Base-by-base conservation (phyloP, 2,888 invertebrate genomes). In the Apotomis betuletana region DNA sequence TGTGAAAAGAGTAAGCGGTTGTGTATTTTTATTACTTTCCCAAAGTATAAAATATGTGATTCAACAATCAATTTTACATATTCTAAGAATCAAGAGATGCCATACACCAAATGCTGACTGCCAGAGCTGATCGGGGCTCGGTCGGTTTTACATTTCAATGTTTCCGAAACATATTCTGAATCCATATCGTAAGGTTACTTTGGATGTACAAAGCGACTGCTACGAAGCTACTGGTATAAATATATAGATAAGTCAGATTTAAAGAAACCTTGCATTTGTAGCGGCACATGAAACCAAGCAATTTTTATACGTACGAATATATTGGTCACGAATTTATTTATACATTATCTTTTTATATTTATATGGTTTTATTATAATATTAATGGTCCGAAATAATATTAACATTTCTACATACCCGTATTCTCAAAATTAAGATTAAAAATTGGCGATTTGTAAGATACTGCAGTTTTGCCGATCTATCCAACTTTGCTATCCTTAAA, bases 121-220 rank as follows among this genome's bases (percentile, higher is more conserved):
- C 38, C 12, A n/a, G 57, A 41, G 13, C 51, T 51, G 15, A 52
- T 60, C 49, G 44, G 46, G 51, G 38, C 51, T 54, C 75, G 67
- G 73, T 76, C 77, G 49, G 49, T 70, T 67, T 15, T 67, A 82
- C 80, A 83, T 83, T 74, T 81, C 79, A 79, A 80, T 36, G 70
- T 77, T 80, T 75, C 79, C 80, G 76, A 85, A 81, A 87, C 87
- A 88, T 89, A 87, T 89, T 88, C 80, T 83, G 75, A 81, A 83
- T 80, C 81, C 87, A 88, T 89, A 89, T 89, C 90, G 84, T 85
- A 74, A 75, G 74, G 73, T 73, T 59, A 65, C 38, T 69, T 73
- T 64, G 51, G 57, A 69, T 65, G 73, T 73, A 60, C 73, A 73
- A 73, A 73, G 58, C 54, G 49, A 57, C 44, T 58, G 38, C 27